Evolutionary conservation across 2,113 vertebrate genomes (phyloP), one percentile per base, ranked within the genome.

Genomic region (Barbus barbus): DNA sequence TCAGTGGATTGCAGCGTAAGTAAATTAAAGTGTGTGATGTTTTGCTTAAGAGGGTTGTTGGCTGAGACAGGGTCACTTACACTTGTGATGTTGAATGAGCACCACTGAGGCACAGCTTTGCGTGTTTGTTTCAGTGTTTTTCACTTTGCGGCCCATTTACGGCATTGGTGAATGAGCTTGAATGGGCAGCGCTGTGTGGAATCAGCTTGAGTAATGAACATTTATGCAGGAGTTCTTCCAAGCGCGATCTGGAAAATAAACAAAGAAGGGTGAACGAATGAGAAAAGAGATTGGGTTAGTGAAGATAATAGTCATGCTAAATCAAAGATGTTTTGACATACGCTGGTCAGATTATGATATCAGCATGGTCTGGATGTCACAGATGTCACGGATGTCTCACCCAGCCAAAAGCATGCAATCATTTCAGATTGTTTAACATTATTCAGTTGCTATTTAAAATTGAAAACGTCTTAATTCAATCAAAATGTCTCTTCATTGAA

Each of bases 241-340:
- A 77, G 48, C 14, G 18, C 38, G 1, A 9, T 36, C 18, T 3
- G n/a, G 44, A 82, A 53, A 71, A 28, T 65, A 31, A 48, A 69
- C 63, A 58, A 22, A 36, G 65, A 33, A 8, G 18, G 28, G 16
- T 18, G 9, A 71, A 16, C 11, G 18, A 12, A 58, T 22, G 13
- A 46, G 22, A 67, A 36, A 71, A 69, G 28, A 81, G 61, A 69
- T 36, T 36, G 31, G 3, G 8, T 36, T 36, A 22, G 31, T 5
- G 33, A 38, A 69, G 1, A 71, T 33, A 12, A 28, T 7, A 46
- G 28, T 38, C 12, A 82, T 82, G 82, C 2, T 83, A 72, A 84
- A 38, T 71, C 78, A 84, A 18, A 89, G 22, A 72, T 36, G 65
- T 65, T 83, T 88, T 87, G 89, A 91, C 63, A 80, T 90, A 90